Evolutionary conservation across 2,888 invertebrate species (phyloP), one percentile per base, ranked within the genome.

Genomic region (Coelinius sp.): DNA sequence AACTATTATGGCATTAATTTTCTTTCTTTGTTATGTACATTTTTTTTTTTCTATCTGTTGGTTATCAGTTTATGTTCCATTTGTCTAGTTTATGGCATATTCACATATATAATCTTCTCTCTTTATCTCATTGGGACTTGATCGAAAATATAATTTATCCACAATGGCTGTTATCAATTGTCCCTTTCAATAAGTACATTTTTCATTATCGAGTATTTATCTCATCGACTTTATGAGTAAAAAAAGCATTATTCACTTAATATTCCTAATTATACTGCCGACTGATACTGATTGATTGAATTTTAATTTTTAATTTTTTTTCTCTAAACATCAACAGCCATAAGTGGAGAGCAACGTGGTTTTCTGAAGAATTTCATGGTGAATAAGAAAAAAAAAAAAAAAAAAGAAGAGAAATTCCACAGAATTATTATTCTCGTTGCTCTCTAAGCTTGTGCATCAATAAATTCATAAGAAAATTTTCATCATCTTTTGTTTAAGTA

Each of bases 241-340:
- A 46, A n/a, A 66, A 52, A 66, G 25, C 46, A 49, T 25, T 38
- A 24, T 14, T 22, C 20, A 63, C 24, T 59, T 35, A 31, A 10
- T 31, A 35, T 6, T 20, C 22, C 35, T 31, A 59, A 59, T 59
- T 78, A 84, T 84, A 86, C 84, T 85, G 85, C 79, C 64, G 75
- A 82, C 84, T 80, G 85, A 84, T 86, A 85, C 85, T 85, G 85
- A 84, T 85, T 84, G 80, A 83, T 81, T 84, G 78, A 81, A 68
- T 65, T 70, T 70, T 35, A 22, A 35, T 25, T 70, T 14, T 12
- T 52, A 44, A 20, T 14, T 56, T 44, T 24, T 38, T 24, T 22
- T 20, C n/a, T 24, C 10, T 24, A 24, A 41, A 69, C 10, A 46
- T 56, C 69, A 69, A 69, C 63, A 69, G 69, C 69, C 63, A 49